A percentile compares a stretch with the other conserved stretches of the same genome.
Evolutionary conservation across 2,888 invertebrate genomes (phyloP).

Genomic region (Steinernema scapterisci): DNA sequence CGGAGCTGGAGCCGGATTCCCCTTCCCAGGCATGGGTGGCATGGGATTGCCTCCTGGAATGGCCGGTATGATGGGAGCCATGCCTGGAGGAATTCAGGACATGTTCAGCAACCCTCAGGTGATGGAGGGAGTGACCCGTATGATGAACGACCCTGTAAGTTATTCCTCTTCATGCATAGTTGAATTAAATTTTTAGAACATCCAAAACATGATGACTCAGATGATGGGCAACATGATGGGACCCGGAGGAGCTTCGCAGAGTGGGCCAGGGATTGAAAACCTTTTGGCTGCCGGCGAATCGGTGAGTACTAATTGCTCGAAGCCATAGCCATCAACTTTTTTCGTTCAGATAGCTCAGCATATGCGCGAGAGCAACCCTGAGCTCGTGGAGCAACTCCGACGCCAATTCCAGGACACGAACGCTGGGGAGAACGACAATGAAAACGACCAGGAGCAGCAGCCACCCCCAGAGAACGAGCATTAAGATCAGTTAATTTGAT

Average conservation of each 20-base stretch:
- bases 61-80: constrained; percentile 44
- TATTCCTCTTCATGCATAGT: background rate
- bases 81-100: constrained; percentile 48
- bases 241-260: background rate
- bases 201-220: constrained; percentile 55
- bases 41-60: constrained; percentile 45
- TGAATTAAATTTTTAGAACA: constrained; percentile 2
- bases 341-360: constrained; percentile 56
- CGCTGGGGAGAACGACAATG: constrained; percentile 30
- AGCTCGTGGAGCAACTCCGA: constrained; percentile 80
- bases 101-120: constrained; percentile 82
- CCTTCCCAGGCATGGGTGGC: constrained; percentile 43
- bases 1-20: constrained; percentile 34
- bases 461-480: constrained; percentile 12
- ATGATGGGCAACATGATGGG: constrained; percentile 50
- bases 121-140: constrained; percentile 82
- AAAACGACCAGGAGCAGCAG: constrained; percentile 10
- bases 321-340: background rate
- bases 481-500: background rate
- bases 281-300: constrained; percentile 46
- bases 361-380: constrained; percentile 74
- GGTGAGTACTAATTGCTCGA: constrained; percentile 32
- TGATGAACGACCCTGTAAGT: constrained; percentile 79
- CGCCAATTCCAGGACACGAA: constrained; percentile 70
- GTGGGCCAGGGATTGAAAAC: constrained; percentile 41